Conservation (phyloP, 2,113 vertebrate species). For the Melanerpes formicivorus region DNA sequence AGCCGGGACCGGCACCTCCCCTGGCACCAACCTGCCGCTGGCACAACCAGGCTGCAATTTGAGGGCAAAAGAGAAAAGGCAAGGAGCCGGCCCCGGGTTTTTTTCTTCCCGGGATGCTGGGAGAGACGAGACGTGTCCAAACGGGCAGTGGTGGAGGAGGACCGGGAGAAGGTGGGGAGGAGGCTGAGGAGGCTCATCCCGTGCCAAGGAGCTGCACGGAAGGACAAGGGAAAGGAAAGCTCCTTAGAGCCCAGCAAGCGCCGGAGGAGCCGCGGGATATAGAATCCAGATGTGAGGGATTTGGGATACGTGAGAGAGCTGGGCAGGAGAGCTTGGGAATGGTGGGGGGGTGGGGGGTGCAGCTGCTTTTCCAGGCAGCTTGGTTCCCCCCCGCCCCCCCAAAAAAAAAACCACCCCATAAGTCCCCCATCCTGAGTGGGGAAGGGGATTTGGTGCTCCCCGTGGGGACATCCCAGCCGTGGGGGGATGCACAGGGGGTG, state of each 20-base stretch:
- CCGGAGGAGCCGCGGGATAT: constrained; percentile 51
- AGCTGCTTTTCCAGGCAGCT: neutral
- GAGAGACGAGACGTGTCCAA: constrained; percentile 43
- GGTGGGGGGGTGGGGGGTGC: neutral
- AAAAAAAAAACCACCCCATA: neutral
- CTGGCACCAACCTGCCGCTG: constrained; percentile 10
- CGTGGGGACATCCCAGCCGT: accelerated
- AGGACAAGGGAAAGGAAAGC: constrained; percentile 57
- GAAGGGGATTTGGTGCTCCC: accelerated
- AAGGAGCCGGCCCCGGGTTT: neutral
- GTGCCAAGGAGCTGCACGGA: constrained; percentile 47
- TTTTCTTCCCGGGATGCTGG: neutral
- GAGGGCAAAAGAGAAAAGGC: constrained; percentile 46
- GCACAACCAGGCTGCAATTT: constrained; percentile 54
- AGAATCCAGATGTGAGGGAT: constrained; percentile 60
- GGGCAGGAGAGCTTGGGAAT: neutral
- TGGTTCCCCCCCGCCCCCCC: neutral
- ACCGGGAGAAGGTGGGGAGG: neutral
- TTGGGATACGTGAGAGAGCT: constrained; percentile 39
- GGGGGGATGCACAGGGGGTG: neutral
- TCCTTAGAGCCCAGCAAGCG: constrained; percentile 21
- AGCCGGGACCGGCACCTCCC: constrained; percentile 30
- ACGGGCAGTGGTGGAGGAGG: constrained; percentile 44
- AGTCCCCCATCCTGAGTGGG: accelerated
- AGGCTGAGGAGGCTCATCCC: neutral